Evolutionary conservation across 2,113 vertebrate species (phyloP), one percentile per base, ranked within the genome.

Genomic region (Prinia subflava): DNA sequence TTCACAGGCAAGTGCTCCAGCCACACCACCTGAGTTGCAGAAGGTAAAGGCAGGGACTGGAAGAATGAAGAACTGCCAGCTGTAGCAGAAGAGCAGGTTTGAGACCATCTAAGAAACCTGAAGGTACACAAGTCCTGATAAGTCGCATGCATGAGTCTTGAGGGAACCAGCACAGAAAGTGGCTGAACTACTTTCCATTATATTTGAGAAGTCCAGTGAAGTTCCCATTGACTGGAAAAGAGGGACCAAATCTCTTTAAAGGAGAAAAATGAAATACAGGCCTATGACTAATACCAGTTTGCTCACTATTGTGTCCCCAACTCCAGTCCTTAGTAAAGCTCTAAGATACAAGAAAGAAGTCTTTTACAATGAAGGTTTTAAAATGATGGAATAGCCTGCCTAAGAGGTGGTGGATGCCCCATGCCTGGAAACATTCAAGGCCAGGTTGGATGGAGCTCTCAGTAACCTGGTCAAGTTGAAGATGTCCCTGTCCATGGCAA

Each of bases 291-390:
- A 75, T 11, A 69, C 1, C 7, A 9, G 14, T 49, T 30, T n/a
- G 4, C 44, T 71, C 0, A 0, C 37, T 28, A 37, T 33, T 13
- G 15, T 14, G 28, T 78, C 52, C 28, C 25, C 31, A 33, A 10
- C 35, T 44, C 27, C 37, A 60, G 41, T 16, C 56, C 25, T 46
- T 37, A 42, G 5, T 33, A 68, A 33, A 47, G 28, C 10, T 31
- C 30, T 30, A 70, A 49, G 18, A 60, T 6, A 23, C 6, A 41
- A 55, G 33, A 49, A 50, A 46, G 11, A 82, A 52, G 9, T 20
- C 35, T 30, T 53, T 53, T 35, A 59, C 25, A 41, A 31, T 31
- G 9, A 77, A 63, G 6, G 8, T 33, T n/a, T 44, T 33, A 46
- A 77, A 52, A 57, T 27, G 1, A 18, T 33, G 15, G 11, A 35